Conservation (phyloP, 2,113 vertebrate species). For the Lepisosteus osseus region DNA sequence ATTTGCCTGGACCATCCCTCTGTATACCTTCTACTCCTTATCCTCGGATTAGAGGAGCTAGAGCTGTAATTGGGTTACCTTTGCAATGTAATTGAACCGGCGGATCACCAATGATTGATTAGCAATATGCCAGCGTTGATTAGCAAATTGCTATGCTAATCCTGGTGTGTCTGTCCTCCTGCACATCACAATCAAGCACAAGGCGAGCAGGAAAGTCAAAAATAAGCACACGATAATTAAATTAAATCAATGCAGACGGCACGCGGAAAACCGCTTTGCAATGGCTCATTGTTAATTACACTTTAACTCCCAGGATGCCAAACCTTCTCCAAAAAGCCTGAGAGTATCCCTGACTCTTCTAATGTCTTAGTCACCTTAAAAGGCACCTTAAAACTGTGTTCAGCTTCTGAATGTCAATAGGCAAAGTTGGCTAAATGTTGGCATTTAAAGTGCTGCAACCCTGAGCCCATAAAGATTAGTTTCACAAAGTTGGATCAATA, state of each 20-base stretch:
- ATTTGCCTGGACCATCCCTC: slow-evolving; percentile 1
- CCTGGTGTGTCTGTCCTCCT: slow-evolving; percentile 9
- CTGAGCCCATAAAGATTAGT: too few relatives aligned
- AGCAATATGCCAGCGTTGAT: slow-evolving; percentile 16
- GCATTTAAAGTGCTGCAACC: too few relatives aligned
- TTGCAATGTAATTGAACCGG: too few relatives aligned
- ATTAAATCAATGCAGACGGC: slow-evolving; percentile 8
- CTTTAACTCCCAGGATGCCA: slow-evolving; percentile 12
- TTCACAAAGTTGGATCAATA: too few relatives aligned
- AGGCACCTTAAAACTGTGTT: too few relatives aligned
- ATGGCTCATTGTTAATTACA: neutral
- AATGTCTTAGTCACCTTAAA: too few relatives aligned
- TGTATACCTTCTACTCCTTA: neutral
- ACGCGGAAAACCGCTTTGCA: too few relatives aligned
- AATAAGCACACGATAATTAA: slow-evolving; percentile 7
- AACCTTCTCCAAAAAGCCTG: too few relatives aligned
- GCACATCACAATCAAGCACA: slow-evolving; percentile 1
- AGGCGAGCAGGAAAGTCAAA: slow-evolving; percentile 4
- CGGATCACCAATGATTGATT: slow-evolving; percentile 17
- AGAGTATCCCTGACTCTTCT: too few relatives aligned
- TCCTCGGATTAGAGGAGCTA: neutral
- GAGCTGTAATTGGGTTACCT: slow-evolving; percentile 7
- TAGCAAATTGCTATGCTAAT: slow-evolving; percentile 21
- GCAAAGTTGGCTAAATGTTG: too few relatives aligned
- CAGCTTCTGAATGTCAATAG: too few relatives aligned